phyloP scores from a whole-genome alignment of 2,888 invertebrate genomes.

The Temnothorax ravouxi region DNA sequence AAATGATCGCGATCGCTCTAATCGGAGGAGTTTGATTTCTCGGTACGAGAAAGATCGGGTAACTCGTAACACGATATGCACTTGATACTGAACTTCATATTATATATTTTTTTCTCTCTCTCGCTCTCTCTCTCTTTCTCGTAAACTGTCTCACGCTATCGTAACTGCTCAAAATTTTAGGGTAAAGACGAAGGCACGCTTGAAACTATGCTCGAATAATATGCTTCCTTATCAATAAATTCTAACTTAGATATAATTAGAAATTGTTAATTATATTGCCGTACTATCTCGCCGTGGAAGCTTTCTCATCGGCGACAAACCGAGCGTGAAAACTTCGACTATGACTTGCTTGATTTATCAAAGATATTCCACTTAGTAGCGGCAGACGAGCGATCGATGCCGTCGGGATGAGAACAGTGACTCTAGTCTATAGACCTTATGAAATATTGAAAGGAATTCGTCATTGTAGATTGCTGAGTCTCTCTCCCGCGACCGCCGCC shows the following conservation, averaged over 20 bases:
- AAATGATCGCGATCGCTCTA: constrained; percentile 64
- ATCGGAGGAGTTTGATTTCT: constrained; percentile 71
- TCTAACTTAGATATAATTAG: neutral
- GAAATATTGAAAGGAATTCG: constrained; percentile 80
- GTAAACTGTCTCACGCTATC: constrained; percentile 33
- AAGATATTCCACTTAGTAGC: constrained; percentile 43
- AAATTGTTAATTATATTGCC: constrained; percentile 24
- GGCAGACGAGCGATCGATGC: constrained; percentile 58
- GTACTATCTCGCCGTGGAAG: neutral
- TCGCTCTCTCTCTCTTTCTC: constrained; percentile 22
- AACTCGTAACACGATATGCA: constrained; percentile 65
- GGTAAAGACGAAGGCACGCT: neutral
- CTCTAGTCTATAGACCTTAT: constrained; percentile 74
- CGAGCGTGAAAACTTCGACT: constrained; percentile 15
- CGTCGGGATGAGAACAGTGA: constrained; percentile 53
- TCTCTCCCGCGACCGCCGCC: constrained; percentile 35
- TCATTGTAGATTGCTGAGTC: constrained; percentile 78
- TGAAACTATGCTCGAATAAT: neutral
- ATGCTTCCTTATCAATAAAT: neutral
- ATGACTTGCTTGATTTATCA: constrained; percentile 46
- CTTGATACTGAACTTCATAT: constrained; percentile 69
- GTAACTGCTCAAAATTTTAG: constrained; percentile 57
- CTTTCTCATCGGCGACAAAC: constrained; percentile 4
- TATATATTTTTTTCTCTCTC: constrained; percentile 54
- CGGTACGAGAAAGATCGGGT: constrained; percentile 68